Evolutionary conservation across 2,888 invertebrate genomes (phyloP), one percentile per base, ranked within the genome.

Genomic region (Troides helena): DNA sequence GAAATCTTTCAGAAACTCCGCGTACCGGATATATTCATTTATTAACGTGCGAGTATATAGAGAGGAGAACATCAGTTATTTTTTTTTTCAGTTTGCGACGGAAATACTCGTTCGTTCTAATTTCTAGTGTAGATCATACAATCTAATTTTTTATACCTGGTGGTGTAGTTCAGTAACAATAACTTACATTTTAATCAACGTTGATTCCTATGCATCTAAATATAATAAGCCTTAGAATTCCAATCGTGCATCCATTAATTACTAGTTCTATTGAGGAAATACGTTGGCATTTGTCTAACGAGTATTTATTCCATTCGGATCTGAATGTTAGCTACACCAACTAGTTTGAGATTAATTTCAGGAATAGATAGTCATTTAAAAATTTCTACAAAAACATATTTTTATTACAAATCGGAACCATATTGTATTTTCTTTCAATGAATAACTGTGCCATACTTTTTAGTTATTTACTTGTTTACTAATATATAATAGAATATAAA

Each of bases 151-250:
- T 46, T 46, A 12, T 46, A 14, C 14, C 10, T 46, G 17, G 12
- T 12, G 0, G 46, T 46, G 14, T 12, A 46, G 46, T 39, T 21
- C 57, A 10, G 23, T 23, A 30, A 39, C 23, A 57, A 56, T 36
- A 39, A 57, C 23, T 10, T 57, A 56, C 21, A 57, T 65, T 65
- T 57, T 65, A 65, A 65, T 65, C 65, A 65, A 65, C 43, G 21
- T 58, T 25, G 25, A 43, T 65, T 65, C 39, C 65, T 23, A 43
- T 43, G 12, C 43, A 43, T 5, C 53, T 53, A 12, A 5, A 18
- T 53, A n/a, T 53, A 53, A 7, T 53, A 5, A 53, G n/a, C 53
- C 7, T 53, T 53, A 53, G 53, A 53, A 18, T n/a, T 53, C n/a
- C 6, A 18, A 53, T n/a, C n/a, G n/a, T 53, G n/a, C 53, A 53